phyloP scores from a whole-genome alignment of 1,140 invertebrate genomes.

The Nilaparvata lugens region DNA sequence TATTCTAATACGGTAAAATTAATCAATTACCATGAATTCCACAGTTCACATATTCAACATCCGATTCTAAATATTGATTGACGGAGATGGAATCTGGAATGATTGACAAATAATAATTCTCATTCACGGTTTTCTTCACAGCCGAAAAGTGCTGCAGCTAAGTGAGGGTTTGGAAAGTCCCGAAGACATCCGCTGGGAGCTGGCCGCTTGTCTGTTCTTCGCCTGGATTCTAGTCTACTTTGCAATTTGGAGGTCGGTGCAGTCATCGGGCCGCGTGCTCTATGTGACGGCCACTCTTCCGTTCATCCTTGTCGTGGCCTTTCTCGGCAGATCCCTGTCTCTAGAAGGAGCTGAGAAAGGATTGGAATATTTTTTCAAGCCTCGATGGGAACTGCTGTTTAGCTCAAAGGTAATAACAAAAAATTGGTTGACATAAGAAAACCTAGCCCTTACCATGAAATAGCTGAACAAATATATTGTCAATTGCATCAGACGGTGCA shows the following conservation, averaged over 20 bases:
- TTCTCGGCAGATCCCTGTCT: slow-evolving; percentile 67
- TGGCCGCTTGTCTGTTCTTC: slow-evolving; percentile 73
- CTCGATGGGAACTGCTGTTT: slow-evolving; percentile 73
- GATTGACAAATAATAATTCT: too few species aligned
- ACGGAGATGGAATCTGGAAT: too few species aligned
- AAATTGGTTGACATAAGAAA: too few species aligned
- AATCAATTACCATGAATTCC: too few species aligned
- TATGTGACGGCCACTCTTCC: slow-evolving; percentile 83
- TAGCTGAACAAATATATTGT: too few species aligned
- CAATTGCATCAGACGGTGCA: too few species aligned
- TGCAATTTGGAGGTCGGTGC: slow-evolving; percentile 86
- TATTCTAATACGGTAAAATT: too few species aligned
- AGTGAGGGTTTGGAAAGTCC: slow-evolving; percentile 69
- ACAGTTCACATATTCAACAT: too few species aligned
- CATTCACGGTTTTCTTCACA: slow-evolving; percentile 44
- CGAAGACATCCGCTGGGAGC: slow-evolving; percentile 74
- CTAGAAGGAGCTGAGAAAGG: slow-evolving; percentile 72
- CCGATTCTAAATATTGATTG: too few species aligned
- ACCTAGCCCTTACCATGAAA: too few species aligned
- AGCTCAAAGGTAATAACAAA: slow-evolving; percentile 64
- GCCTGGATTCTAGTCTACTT: slow-evolving; percentile 89
- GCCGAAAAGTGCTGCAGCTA: slow-evolving; percentile 73
- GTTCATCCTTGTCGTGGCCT: slow-evolving; percentile 70
- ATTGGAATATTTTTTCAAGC: slow-evolving; percentile 74
- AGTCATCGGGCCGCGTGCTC: slow-evolving; percentile 67